phyloP scores from a whole-genome alignment of 1,140 invertebrate species.

The Tetragonula clypearis region DNA sequence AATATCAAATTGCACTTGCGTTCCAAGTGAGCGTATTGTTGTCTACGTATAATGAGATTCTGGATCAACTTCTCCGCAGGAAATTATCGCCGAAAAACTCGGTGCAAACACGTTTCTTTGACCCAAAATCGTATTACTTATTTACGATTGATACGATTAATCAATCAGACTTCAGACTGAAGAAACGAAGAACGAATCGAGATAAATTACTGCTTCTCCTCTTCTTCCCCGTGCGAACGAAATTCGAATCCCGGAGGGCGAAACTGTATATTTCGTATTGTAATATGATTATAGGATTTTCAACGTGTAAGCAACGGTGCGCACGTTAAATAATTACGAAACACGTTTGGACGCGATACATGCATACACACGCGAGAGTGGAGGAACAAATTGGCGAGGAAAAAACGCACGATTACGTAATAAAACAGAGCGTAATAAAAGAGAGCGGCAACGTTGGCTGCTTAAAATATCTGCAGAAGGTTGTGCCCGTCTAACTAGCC shows the following conservation, averaged over 20 bases:
- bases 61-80: too few species aligned
- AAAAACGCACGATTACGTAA: not conserved
- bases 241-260: not conserved
- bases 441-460: not conserved
- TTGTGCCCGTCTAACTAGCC: slow-evolving; percentile 4
- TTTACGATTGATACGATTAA: not conserved
- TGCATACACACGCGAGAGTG: not conserved
- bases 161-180: not conserved
- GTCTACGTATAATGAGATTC: too few species aligned
- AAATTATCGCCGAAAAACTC: too few species aligned
- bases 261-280: not conserved
- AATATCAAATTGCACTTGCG: too few species aligned
- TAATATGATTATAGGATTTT: not conserved
- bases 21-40: too few species aligned
- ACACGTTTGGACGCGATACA: not conserved
- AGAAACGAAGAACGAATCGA: not conserved
- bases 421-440: not conserved
- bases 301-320: not conserved
- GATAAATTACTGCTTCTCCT: not conserved
- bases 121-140: not conserved
- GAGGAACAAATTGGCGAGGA: not conserved
- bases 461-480: slow-evolving; percentile 26
- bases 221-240: not conserved
- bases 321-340: not conserved
- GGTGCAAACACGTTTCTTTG: too few species aligned